These are phyloP conservation scores for Oreonectes daqikongensis DNA, from an alignment of 2,797 vertebrate genomes.

Conservation along the genomic window DNA sequence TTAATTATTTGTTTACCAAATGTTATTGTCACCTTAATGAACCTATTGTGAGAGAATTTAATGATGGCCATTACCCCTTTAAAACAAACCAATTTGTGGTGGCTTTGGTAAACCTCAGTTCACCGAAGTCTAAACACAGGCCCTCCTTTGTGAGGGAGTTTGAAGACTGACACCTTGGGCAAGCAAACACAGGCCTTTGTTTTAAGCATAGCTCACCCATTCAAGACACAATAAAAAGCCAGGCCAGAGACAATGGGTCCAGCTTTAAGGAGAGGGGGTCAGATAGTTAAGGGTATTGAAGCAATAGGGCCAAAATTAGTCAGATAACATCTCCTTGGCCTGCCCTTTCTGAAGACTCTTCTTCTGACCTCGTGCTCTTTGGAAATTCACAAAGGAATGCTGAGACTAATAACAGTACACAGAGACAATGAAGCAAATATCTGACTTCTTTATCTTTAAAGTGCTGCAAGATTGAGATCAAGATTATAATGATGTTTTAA, in stretches of 20 bases:
- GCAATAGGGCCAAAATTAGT: conserved; percentile 17
- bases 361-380: conserved; percentile 42
- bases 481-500: not conserved
- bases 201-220: conserved; percentile 45
- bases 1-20: conserved; percentile 47
- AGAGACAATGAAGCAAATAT: conserved; percentile 6
- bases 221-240: conserved; percentile 38
- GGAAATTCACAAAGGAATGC: conserved; percentile 12
- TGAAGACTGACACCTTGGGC: conserved; percentile 53
- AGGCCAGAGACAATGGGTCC: conserved; percentile 32
- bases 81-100: conserved; percentile 49
- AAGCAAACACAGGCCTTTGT: conserved; percentile 57
- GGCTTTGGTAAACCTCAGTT: conserved; percentile 29
- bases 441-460: not conserved
- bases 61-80: conserved; percentile 38
- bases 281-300: conserved; percentile 24
- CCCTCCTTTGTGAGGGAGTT: conserved; percentile 32
- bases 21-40: conserved; percentile 49
- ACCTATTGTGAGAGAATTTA: conserved; percentile 37
- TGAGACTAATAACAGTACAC: conserved; percentile 2
- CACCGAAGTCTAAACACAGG: conserved; percentile 47
- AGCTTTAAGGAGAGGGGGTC: conserved; percentile 31
- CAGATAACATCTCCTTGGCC: conserved; percentile 54
- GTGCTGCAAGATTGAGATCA: not conserved
- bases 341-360: conserved; percentile 17